Conservation (phyloP, 2,888 invertebrate species). For the Cylloceria caligata region DNA sequence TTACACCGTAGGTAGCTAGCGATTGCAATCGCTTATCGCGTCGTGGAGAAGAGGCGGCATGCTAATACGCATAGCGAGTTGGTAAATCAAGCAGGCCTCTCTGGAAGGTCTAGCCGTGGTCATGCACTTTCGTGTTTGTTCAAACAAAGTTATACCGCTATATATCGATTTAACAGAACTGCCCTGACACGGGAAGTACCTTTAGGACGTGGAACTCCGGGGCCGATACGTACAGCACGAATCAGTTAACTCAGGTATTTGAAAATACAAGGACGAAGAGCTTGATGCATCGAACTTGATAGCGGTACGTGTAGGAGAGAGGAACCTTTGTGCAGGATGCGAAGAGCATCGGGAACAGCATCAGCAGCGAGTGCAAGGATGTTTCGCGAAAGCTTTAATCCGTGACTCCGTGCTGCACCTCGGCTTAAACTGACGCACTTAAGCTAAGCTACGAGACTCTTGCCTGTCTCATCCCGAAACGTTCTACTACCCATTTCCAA, state of each 20-base stretch:
- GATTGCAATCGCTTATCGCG: constrained; percentile 56
- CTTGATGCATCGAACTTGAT: constrained; percentile 38
- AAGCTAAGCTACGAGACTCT: constrained; percentile 74
- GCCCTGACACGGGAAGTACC: constrained; percentile 53
- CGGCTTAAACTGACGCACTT: constrained; percentile 79
- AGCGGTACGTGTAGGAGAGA: constrained; percentile 15
- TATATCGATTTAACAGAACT: constrained; percentile 67
- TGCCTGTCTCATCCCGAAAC: constrained; percentile 67
- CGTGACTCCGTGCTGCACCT: constrained; percentile 74
- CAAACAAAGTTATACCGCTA: constrained; percentile 56
- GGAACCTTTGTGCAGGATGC: background rate
- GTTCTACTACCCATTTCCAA: constrained; percentile 70
- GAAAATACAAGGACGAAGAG: constrained; percentile 48
- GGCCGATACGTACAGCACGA: constrained; percentile 21
- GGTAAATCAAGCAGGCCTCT: constrained; percentile 57
- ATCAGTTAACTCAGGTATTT: constrained; percentile 17
- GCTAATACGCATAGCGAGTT: constrained; percentile 59
- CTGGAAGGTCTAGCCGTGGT: background rate
- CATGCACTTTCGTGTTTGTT: constrained; percentile 54
- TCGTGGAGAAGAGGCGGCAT: constrained; percentile 9
- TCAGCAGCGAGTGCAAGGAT: constrained; percentile 52
- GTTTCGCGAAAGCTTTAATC: constrained; percentile 68
- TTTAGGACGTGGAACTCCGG: constrained; percentile 46
- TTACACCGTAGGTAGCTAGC: constrained; percentile 23
- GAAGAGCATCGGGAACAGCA: constrained; percentile 27